A percentile compares a stretch with the other conserved stretches of the same genome.
Evolutionary conservation across 53 echinoderm and acorn worm species (phyloP).

Genomic region (Echinometra lucunter): DNA sequence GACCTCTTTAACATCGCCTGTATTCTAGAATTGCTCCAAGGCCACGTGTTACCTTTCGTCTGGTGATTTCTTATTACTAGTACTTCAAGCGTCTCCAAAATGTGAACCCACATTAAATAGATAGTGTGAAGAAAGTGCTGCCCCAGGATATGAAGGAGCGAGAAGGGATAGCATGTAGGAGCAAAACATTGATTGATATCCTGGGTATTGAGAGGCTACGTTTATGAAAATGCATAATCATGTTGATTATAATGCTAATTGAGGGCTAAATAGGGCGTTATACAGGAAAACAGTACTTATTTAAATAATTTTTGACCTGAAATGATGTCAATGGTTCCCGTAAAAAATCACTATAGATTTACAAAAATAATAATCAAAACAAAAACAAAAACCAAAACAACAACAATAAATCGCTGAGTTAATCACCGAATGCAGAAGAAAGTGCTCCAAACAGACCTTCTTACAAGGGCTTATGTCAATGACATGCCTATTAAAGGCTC

Average conservation of each 20-base stretch:
- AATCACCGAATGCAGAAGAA: too few species aligned
- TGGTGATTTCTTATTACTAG: not conserved
- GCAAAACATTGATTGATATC: not conserved
- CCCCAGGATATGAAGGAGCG: not conserved
- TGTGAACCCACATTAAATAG: not conserved
- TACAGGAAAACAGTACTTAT: too few species aligned
- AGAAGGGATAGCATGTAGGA: too few species aligned
- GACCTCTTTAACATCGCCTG: constrained; percentile 10
- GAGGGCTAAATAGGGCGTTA: not conserved
- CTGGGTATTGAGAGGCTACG: not conserved
- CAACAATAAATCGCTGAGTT: too few species aligned
- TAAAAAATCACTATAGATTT: too few species aligned
- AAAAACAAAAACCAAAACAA: too few species aligned
- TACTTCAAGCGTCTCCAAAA: not conserved
- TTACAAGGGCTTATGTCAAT: too few species aligned
- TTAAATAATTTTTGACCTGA: too few species aligned
- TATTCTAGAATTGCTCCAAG: not conserved
- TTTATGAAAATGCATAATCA: not conserved
- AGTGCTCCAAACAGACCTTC: too few species aligned
- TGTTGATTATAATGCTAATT: not conserved
- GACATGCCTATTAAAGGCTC: too few species aligned
- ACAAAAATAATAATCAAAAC: too few species aligned
- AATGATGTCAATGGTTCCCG: too few species aligned
- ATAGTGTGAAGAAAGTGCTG: not conserved
- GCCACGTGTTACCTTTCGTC: not conserved